A percentile compares a stretch with the other conserved stretches of the same genome.
Evolutionary conservation across 1,140 invertebrate species (phyloP).

Genomic region (Plodia interpunctella): DNA sequence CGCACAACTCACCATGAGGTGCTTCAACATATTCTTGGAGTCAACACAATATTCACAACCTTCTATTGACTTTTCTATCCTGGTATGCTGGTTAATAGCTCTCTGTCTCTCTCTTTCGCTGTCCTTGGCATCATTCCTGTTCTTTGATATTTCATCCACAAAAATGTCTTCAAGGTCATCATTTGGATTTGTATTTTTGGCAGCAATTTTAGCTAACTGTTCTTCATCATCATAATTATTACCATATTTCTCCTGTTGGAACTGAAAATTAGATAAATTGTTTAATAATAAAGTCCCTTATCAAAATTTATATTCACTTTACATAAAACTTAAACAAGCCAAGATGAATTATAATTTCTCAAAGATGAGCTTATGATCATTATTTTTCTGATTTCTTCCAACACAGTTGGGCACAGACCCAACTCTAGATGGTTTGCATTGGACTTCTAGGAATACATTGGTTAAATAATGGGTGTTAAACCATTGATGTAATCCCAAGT

Average conservation of each 20-base stretch:
- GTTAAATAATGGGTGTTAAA: no score
- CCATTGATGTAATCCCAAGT: no score
- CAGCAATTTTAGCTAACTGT: conserved; percentile 86
- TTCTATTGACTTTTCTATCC: conserved; percentile 83
- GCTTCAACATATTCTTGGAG: conserved; percentile 87
- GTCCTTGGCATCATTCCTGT: conserved; percentile 79
- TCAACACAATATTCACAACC: conserved; percentile 91
- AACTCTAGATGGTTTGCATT: no score
- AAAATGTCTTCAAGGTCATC: conserved; percentile 94
- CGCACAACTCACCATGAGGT: conserved; percentile 91
- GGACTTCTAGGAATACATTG: no score
- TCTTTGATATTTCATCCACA: conserved; percentile 83
- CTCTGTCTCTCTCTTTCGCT: conserved; percentile 80
- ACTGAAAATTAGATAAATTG: conserved; percentile 77
- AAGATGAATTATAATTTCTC: no score
- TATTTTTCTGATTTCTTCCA: no score
- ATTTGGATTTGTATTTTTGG: conserved; percentile 82
- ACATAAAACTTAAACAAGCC: no score
- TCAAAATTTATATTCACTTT: no score
- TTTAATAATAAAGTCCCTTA: background rate
- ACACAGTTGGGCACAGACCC: no score
- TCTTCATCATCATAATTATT: conserved; percentile 89
- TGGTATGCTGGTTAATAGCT: conserved; percentile 86
- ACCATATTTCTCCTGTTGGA: conserved; percentile 92
- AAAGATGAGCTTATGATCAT: no score